Conservation (phyloP, 2,888 invertebrate genomes). For the Mesorhabditis sp. region DNA sequence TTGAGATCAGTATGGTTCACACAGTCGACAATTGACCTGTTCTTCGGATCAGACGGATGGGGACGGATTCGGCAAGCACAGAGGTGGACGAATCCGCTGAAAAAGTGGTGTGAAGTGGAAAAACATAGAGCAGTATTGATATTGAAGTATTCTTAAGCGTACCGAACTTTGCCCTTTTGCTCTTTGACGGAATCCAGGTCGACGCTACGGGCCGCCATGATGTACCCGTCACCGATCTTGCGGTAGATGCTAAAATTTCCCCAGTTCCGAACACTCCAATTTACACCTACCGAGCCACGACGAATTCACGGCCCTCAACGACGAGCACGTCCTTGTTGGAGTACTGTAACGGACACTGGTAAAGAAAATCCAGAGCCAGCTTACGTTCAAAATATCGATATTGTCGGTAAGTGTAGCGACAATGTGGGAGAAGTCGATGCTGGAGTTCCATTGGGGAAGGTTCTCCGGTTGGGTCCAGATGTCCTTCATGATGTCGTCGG, state of each 20-base stretch:
- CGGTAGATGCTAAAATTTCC: neutral
- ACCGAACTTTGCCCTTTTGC: neutral
- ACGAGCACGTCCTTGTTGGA: neutral
- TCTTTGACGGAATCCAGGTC: neutral
- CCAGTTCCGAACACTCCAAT: too few species aligned
- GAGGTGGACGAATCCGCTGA: neutral
- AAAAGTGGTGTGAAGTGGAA: neutral
- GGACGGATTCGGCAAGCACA: neutral
- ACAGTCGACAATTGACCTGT: neutral
- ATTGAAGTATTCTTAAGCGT: neutral
- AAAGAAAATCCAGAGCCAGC: constrained; percentile 1
- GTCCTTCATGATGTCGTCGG: constrained; percentile 4
- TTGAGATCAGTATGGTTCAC: constrained; percentile 3
- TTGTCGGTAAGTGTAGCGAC: constrained; percentile 5
- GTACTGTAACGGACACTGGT: neutral
- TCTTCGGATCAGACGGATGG: neutral
- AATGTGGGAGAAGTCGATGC: constrained; percentile 4
- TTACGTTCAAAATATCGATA: neutral
- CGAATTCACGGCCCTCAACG: neutral
- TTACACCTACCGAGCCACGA: neutral
- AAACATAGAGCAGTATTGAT: neutral
- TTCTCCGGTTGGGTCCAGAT: neutral
- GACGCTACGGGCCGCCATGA: neutral
- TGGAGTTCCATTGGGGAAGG: neutral
- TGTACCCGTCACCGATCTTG: constrained; percentile 1